Base-by-base conservation (phyloP, 2,797 vertebrate genomes). In the Sus cebifrons region DNA sequence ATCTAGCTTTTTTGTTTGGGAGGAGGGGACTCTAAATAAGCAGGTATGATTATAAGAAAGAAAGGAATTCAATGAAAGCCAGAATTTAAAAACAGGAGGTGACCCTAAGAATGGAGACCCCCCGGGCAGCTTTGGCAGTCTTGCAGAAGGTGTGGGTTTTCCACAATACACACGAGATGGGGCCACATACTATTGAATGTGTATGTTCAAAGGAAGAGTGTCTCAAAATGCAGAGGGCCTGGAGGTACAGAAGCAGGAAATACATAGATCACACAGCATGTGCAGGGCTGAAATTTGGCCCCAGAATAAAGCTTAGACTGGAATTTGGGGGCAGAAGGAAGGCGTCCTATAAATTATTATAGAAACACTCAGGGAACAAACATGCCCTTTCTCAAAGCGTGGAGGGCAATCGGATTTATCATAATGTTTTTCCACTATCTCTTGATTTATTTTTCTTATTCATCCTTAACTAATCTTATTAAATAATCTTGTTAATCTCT, bases 31-130 rank as follows among this genome's bases (percentile, higher is more conserved):
- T 14, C 20, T 85, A 96, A 96, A 94, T 93, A 84, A 91, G 67
- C 60, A 79, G 81, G 84, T 85, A 90, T 70, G 44, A 79, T 92
- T 96, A 23, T 62, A 65, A 91, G 86, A 96, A 86, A 87, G 70
- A 83, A 96, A 86, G 75, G 56, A 81, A 93, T 85, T 89, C 93
- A 91, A 1, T 84, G 44, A 83, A 75, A 81, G 78, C 78, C 87
- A 58, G 68, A 96, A 94, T 85, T 94, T 83, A 94, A 91, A 91
- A 96, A 81, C 64, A 86, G 86, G 79, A 92, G 75, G 68, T 52
- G 84, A 91, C 81, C 18, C 56, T 65, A 52, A n/a, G 68, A 71
- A 91, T 52, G 75, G 49, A 68, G 83, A 75, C 56, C 14, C 36
- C 71, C n/a, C 29, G 23, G 40, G 56, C 77, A 73, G 32, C 56